Evolutionary conservation across 2,113 vertebrate species (phyloP), one percentile per base, ranked within the genome.

Genomic region (Thamnaconus septentrionalis): DNA sequence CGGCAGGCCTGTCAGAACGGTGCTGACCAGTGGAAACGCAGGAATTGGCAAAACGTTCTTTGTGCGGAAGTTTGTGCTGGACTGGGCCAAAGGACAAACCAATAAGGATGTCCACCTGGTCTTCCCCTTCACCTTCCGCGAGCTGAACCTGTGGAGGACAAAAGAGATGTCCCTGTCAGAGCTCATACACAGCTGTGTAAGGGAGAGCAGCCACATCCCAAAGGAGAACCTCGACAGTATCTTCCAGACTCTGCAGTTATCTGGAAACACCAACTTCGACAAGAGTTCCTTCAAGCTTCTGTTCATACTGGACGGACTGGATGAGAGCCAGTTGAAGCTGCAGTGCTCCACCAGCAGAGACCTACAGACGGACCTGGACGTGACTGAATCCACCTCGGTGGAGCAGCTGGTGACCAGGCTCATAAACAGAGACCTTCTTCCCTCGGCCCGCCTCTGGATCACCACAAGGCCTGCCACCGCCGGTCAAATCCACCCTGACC

Each of bases 11-110:
- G 66, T 80, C 41, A 78, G 51, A 65, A 81, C 56, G 2, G 78
- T 84, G 1, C 42, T 80, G 61, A 80, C 77, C 49, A 69, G 12
- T 60, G 74, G 78, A 47, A 80, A 72, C 1, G 73, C 73, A 46
- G 78, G 78, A 66, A 76, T 80, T 7, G 69, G 78, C 10, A 77
- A 81, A 77, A 67, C 79, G 0, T 66, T 74, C 56, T 66, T 77
- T 3, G 46, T 73, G 0, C 47, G 55, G 0, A 82, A 76, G 49
- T 82, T 79, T 61, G 64, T 75, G 18, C 53, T 79, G 53, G 76
- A 82, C 59, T 83, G 81, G 76, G 70, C 76, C n/a, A 59, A 81
- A 56, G 0, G 56, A 55, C 49, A 51, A 68, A 42, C 63, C 62
- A 78, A 81, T 56, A 62, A 71, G 43, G 72, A 80, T 4, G 51